These are phyloP conservation scores for Laspeyria flexula DNA, from an alignment of 2,888 invertebrate species.

Conservation along the genomic window DNA sequence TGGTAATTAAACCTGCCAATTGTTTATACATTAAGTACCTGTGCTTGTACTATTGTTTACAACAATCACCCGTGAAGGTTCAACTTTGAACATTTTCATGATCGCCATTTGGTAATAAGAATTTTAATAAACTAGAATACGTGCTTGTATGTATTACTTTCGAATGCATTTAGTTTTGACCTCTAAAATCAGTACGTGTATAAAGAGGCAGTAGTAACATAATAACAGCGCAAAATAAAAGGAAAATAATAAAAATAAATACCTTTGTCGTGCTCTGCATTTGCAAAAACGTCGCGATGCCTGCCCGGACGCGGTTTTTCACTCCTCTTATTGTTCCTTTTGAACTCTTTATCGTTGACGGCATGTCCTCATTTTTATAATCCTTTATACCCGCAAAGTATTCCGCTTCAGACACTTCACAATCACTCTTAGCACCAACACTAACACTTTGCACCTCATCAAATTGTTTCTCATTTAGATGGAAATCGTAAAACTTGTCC, in stretches of 20 bases:
- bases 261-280: conserved; percentile 94
- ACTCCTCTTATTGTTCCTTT: conserved; percentile 97
- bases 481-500: conserved; percentile 93
- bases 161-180: conserved; percentile 69
- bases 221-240: conserved; percentile 51
- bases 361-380: conserved; percentile 87
- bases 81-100: conserved; percentile 57
- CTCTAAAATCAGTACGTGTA: conserved; percentile 78
- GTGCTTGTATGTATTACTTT: conserved; percentile 69
- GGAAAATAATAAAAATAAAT: conserved; percentile 67
- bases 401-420: conserved; percentile 86
- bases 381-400: conserved; percentile 93
- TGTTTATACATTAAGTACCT: conserved; percentile 57
- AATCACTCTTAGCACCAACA: conserved; percentile 72
- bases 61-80: conserved; percentile 67
- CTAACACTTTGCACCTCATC: conserved; percentile 81
- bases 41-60: conserved; percentile 58
- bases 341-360: conserved; percentile 94
- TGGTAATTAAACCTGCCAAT: conserved; percentile 68
- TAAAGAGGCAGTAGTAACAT: conserved; percentile 55
- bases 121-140: conserved; percentile 64
- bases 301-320: conserved; percentile 96
- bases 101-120: conserved; percentile 49
- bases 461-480: conserved; percentile 90
- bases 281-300: conserved; percentile 97